Evolutionary conservation across 2,888 invertebrate species (phyloP).

Genomic region (Lochmaea capreae): DNA sequence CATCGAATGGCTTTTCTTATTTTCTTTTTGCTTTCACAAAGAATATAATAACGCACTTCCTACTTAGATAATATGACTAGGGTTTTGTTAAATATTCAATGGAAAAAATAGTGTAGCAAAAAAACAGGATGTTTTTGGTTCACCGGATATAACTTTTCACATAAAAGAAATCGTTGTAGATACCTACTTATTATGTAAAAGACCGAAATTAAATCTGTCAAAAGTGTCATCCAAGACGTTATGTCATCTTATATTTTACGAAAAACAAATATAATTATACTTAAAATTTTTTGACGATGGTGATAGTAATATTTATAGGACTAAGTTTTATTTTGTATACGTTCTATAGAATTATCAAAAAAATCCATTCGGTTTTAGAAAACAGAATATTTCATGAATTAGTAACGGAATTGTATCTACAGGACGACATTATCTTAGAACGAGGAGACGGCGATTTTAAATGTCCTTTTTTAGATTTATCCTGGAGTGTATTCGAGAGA

Average conservation of each 20-base stretch:
- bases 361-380: slow-evolving; percentile 22
- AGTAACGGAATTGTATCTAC: slow-evolving; percentile 28
- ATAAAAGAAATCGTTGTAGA: background rate
- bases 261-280: background rate
- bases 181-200: background rate
- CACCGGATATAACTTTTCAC: background rate
- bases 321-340: slow-evolving; percentile 7
- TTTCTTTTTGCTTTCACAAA: slow-evolving; percentile 33
- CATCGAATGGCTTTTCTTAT: slow-evolving; percentile 33
- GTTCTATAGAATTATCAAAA: slow-evolving; percentile 24
- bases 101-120: slow-evolving; percentile 33
- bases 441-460: slow-evolving; percentile 34
- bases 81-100: slow-evolving; percentile 39
- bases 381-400: slow-evolving; percentile 27
- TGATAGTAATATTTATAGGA: slow-evolving; percentile 2
- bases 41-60: slow-evolving; percentile 47
- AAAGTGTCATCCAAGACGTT: background rate
- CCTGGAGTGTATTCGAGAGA: slow-evolving; percentile 1
- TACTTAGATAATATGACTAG: slow-evolving; percentile 45
- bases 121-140: slow-evolving; percentile 2
- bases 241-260: background rate
- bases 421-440: slow-evolving; percentile 22
- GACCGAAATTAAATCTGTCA: background rate
- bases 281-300: slow-evolving; percentile 8
- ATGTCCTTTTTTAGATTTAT: slow-evolving; percentile 18